phyloP scores from a whole-genome alignment of 2,888 invertebrate species.

The Ophonus ardosiacus region DNA sequence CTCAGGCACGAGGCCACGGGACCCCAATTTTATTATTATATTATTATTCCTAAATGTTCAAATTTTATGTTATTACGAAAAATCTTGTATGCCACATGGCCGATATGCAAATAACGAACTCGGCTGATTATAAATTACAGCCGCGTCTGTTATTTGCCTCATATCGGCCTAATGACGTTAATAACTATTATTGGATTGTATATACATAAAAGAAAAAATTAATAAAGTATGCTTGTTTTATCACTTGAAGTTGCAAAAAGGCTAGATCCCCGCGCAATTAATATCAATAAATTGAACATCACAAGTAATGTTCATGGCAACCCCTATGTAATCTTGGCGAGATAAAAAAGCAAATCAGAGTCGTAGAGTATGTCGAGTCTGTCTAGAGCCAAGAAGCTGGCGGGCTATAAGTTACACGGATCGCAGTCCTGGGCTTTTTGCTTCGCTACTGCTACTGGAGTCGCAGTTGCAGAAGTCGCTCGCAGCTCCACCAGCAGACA shows the following conservation, averaged over 20 bases:
- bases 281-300: slow-evolving; percentile 44
- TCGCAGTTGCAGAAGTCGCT: slow-evolving; percentile 12
- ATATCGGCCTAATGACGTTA: too few relatives aligned
- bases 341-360: slow-evolving; percentile 54
- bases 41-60: too few relatives aligned
- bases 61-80: too few relatives aligned
- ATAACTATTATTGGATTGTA: too few relatives aligned
- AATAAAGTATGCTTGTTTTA: too few relatives aligned
- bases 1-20: too few relatives aligned
- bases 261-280: background rate
- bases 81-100: too few relatives aligned
- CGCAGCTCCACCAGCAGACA: slow-evolving; percentile 32
- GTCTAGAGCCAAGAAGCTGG: slow-evolving; percentile 39
- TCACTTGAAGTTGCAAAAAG: background rate
- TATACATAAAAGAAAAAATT: too few relatives aligned
- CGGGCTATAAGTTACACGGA: slow-evolving; percentile 49
- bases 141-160: too few relatives aligned
- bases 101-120: too few relatives aligned
- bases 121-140: too few relatives aligned
- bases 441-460: background rate
- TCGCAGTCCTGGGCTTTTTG: slow-evolving; percentile 36
- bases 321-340: slow-evolving; percentile 27
- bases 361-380: slow-evolving; percentile 39
- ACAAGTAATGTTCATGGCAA: slow-evolving; percentile 35
- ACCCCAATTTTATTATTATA: too few relatives aligned